Base-by-base conservation (phyloP, 2,113 vertebrate species). In the Trematocara variabile region DNA sequence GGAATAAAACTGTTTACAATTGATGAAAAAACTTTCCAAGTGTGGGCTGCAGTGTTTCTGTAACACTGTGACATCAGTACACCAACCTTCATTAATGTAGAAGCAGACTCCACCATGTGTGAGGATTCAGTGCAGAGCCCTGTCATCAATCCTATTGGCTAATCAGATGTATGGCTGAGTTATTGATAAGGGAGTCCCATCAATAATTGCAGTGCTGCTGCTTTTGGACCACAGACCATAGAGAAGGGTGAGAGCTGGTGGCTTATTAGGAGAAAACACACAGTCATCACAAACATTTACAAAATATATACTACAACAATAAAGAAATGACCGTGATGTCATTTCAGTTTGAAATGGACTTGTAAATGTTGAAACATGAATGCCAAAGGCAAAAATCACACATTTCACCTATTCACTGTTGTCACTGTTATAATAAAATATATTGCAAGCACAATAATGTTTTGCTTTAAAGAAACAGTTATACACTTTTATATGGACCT, bases 81-180 rank as follows among this genome's bases (percentile, higher is more conserved):
- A 28, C 25, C 25, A 28, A 28, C 25, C 25, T 28, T 28, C 25
- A 28, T 28, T 28, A 28, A 28, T 28, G 25, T 28, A 28, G 25
- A 28, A 28, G 25, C 25, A 28, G 25, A 28, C 25, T 28, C 25
- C 25, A 28, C 25, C 25, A 28, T 28, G 86, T 90, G 89, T 79
- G 82, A 88, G 85, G 87, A 91, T 86, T 94, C 88, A 82, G 53
- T 77, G 75, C 90, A 78, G 79, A 86, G 84, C 8, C 34, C 79
- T 37, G 79, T 93, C 91, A 93, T 96, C 91, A 95, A 93, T 95
- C 92, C 91, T 73, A 92, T 94, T 88, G 91, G 92, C 93, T 95
- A 94, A 95, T 96, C 94, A 95, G 93, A 96, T 94, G 93, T 94
- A 93, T 89, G 79, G 83, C 77, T 96, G 90, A 96, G 96, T 96